Percentiles rank a stretch among this genome's conserved stretches.
These are phyloP conservation scores for Drosophila lacteicornis DNA, from an alignment of 1,140 invertebrate genomes.

Conservation along the genomic window DNA sequence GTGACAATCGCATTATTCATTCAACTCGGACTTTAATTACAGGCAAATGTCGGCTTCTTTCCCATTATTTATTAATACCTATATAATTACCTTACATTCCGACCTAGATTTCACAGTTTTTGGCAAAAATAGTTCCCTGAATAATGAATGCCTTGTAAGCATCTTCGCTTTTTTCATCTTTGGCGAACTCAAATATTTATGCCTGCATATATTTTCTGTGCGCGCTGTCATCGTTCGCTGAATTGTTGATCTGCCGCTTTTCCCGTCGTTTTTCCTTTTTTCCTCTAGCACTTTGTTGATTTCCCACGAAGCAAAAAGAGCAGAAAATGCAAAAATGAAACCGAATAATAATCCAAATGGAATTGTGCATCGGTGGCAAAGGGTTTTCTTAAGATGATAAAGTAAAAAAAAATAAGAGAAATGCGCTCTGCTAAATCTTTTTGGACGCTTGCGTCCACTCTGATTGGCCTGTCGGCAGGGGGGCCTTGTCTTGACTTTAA, in stretches of 20 bases:
- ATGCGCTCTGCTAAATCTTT: slow-evolving; percentile 5
- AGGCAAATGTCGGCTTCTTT: no score
- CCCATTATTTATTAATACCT: no score
- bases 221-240: slow-evolving; percentile 10
- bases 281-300: slow-evolving; percentile 23
- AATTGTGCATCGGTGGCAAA: slow-evolving; percentile 14
- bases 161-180: slow-evolving; percentile 2
- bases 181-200: slow-evolving; percentile 10
- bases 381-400: slow-evolving; percentile 5
- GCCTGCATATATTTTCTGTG: slow-evolving; percentile 1
- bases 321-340: slow-evolving; percentile 4
- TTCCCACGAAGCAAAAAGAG: background rate
- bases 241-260: slow-evolving; percentile 30
- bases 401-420: background rate
- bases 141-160: background rate
- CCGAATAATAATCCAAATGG: slow-evolving; percentile 42
- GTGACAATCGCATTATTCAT: no score
- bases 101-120: background rate
- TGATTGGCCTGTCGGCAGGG: slow-evolving; percentile 13
- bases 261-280: background rate
- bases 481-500: slow-evolving; percentile 16
- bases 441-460: slow-evolving; percentile 37
- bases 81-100: background rate
- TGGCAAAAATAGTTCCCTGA: background rate
- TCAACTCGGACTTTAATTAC: no score